Evolutionary conservation across 1,140 invertebrate species (phyloP).

Genomic region (Drosophila mayri): DNA sequence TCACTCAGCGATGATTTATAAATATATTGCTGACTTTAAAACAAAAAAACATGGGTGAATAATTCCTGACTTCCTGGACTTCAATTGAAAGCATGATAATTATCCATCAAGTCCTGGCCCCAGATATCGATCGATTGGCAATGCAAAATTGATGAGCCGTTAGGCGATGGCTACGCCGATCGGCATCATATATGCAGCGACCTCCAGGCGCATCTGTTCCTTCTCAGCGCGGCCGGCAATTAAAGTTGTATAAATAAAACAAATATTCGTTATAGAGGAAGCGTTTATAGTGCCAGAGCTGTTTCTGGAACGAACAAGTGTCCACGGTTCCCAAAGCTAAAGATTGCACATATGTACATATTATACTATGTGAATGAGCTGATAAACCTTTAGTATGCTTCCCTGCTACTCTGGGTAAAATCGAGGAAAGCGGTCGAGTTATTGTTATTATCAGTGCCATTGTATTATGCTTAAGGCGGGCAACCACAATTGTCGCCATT

Average conservation of each 20-base stretch:
- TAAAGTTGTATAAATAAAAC: slow-evolving; percentile 44
- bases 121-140: slow-evolving; percentile 36
- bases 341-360: neutral
- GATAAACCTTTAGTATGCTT: slow-evolving; percentile 2
- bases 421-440: neutral
- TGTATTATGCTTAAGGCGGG: slow-evolving; percentile 1
- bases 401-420: neutral
- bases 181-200: slow-evolving; percentile 24
- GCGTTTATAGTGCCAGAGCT: neutral
- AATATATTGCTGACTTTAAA: neutral
- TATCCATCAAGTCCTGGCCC: neutral
- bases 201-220: slow-evolving; percentile 33
- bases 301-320: slow-evolving; percentile 4
- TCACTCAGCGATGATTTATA: neutral
- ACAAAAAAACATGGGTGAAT: slow-evolving; percentile 3
- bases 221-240: slow-evolving; percentile 37
- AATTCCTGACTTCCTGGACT: neutral
- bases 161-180: slow-evolving; percentile 9
- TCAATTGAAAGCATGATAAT: neutral
- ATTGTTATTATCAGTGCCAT: slow-evolving; percentile 14
- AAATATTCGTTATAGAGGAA: slow-evolving; percentile 13
- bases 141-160: slow-evolving; percentile 38
- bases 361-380: neutral
- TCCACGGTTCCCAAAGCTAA: neutral
- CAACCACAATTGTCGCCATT: slow-evolving; percentile 32